These are phyloP conservation scores for Tuta absoluta DNA, from an alignment of 2,888 invertebrate genomes.

Conservation along the genomic window DNA sequence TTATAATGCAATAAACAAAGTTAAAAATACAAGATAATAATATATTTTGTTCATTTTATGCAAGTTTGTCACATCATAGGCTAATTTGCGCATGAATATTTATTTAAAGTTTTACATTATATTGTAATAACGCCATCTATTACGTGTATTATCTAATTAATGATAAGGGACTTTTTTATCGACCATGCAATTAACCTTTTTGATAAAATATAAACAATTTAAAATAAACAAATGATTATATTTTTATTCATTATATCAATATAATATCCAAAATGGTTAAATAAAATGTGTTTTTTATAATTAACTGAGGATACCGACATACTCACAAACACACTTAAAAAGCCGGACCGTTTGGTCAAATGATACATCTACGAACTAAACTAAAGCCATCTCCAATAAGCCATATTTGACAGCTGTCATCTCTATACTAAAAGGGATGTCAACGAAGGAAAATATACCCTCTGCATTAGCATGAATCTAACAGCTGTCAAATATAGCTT, in stretches of 20 bases:
- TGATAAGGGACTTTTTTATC: neutral
- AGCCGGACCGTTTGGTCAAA: neutral
- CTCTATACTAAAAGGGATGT: too few species aligned
- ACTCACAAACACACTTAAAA: too few species aligned
- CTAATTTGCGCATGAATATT: neutral
- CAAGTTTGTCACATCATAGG: neutral
- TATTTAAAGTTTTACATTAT: neutral
- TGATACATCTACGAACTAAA: neutral
- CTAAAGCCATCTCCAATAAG: neutral
- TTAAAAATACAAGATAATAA: constrained; percentile 11
- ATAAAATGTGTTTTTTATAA: constrained; percentile 22
- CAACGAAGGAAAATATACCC: too few species aligned
- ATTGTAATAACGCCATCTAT: constrained; percentile 10
- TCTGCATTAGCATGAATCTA: too few species aligned
- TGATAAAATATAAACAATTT: neutral
- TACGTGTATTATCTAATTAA: neutral
- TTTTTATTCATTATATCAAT: constrained; percentile 5
- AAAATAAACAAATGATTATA: neutral
- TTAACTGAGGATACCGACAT: neutral
- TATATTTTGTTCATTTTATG: constrained; percentile 14
- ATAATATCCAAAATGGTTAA: constrained; percentile 13
- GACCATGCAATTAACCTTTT: neutral
- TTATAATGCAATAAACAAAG: constrained; percentile 9
- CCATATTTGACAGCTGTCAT: too few species aligned
- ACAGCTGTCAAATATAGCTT: too few species aligned